A percentile compares a stretch with the other conserved stretches of the same genome.
Evolutionary conservation across 2,797 vertebrate genomes (phyloP).

Genomic region (Gymnodraco acuticeps): DNA sequence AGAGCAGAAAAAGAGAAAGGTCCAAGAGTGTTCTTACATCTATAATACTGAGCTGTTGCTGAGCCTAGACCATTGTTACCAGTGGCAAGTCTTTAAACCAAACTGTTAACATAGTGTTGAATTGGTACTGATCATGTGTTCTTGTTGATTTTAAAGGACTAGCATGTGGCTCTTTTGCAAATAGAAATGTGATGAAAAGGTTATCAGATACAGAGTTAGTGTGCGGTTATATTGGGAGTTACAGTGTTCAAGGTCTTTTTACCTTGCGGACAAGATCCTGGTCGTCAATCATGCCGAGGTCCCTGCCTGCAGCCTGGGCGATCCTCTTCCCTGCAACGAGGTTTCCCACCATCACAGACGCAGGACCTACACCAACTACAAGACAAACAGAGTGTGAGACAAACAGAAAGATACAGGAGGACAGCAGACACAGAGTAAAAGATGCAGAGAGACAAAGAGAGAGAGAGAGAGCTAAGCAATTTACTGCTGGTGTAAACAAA

Average conservation of each 20-base stretch:
- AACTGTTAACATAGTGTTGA: constrained; percentile 9
- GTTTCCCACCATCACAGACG: constrained; percentile 98
- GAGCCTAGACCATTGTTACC: constrained; percentile 22
- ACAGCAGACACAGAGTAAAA: too few relatives aligned
- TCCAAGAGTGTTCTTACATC: constrained; percentile 57
- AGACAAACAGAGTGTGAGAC: not conserved
- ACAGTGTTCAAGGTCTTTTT: constrained; percentile 26
- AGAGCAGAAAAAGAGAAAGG: constrained; percentile 79
- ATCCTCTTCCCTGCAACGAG: constrained; percentile 98
- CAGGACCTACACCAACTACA: constrained; percentile 94
- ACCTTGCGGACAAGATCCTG: constrained; percentile 98
- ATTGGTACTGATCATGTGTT: constrained; percentile 10
- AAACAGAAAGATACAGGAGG: not conserved
- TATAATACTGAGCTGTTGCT: constrained; percentile 30
- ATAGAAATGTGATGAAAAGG: not conserved
- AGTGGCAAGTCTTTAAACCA: constrained; percentile 15
- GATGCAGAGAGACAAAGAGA: not conserved
- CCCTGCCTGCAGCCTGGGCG: constrained; percentile 95
- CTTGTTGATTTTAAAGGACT: constrained; percentile 15
- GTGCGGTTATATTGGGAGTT: not conserved
- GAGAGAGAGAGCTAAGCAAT: not conserved
- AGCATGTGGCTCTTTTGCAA: constrained; percentile 6
- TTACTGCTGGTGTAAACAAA: too few relatives aligned
- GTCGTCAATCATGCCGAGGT: constrained; percentile 96
- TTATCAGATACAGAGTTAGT: not conserved